Evolutionary conservation across 2,888 invertebrate species (phyloP).

Genomic region (Mythimna loreyi): DNA sequence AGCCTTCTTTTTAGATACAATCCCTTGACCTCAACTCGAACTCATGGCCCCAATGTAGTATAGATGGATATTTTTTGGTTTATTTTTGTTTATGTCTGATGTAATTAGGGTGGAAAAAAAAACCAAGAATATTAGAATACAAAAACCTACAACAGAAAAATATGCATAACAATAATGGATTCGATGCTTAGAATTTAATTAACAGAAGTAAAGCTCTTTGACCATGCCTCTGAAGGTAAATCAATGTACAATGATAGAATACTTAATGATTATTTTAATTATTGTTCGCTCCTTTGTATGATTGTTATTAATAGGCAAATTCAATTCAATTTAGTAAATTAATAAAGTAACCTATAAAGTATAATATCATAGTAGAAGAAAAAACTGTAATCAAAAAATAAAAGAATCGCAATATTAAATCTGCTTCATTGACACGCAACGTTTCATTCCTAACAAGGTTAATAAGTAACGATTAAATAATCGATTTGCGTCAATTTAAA

Average conservation of each 20-base stretch:
- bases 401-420: slow-evolving; percentile 1
- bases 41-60: no score
- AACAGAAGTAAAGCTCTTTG: neutral
- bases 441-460: slow-evolving; percentile 39
- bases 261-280: neutral
- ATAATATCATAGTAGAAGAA: neutral
- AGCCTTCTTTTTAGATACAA: no score
- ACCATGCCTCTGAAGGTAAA: neutral
- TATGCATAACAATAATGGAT: neutral
- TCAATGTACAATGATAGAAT: neutral
- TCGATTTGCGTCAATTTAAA: slow-evolving; percentile 69
- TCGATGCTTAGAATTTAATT: neutral
- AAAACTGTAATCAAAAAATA: neutral
- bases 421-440: slow-evolving; percentile 6
- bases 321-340: neutral
- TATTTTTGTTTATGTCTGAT: neutral
- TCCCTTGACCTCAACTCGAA: no score
- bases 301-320: neutral
- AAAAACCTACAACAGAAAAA: neutral
- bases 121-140: neutral
- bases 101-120: neutral
- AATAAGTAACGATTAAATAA: slow-evolving; percentile 56
- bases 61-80: neutral
- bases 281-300: no score
- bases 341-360: neutral